These are phyloP conservation scores for Hydractinia echinata DNA, from an alignment of 30 jellyfish, hydroid and myxozoan species.

Conservation along the genomic window DNA sequence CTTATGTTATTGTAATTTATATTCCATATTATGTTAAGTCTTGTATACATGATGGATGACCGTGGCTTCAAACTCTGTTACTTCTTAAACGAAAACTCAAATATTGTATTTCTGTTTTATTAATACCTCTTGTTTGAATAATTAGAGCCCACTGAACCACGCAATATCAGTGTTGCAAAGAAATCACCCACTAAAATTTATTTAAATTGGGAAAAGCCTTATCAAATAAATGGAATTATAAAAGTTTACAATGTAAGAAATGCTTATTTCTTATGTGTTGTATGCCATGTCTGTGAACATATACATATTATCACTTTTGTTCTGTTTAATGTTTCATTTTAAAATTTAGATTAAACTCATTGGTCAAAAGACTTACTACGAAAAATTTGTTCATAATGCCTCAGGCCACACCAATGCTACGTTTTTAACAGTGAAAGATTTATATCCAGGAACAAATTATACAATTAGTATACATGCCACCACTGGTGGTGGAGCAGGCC, in stretches of 20 bases:
- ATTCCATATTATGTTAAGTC: no score
- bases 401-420: background rate
- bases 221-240: constrained; percentile 44
- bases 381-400: constrained; percentile 21
- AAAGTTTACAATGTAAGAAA: constrained; percentile 36
- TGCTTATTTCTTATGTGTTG: background rate
- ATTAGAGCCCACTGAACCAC: constrained; percentile 41
- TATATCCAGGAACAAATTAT: constrained; percentile 54
- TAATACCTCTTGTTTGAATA: background rate
- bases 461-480: constrained; percentile 45
- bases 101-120: background rate
- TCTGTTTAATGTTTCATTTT: background rate
- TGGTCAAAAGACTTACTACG: background rate
- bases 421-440: background rate
- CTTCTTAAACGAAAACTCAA: no score
- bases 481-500: constrained; percentile 61
- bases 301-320: background rate
- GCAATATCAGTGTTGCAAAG: constrained; percentile 10
- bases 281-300: no score
- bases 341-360: background rate
- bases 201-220: constrained; percentile 42
- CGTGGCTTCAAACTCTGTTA: no score
- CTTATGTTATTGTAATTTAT: no score
- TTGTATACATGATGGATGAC: no score
- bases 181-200: constrained; percentile 31